These are phyloP conservation scores for Hepsetus odoe DNA, from an alignment of 2,113 vertebrate species.

Conservation along the genomic window DNA sequence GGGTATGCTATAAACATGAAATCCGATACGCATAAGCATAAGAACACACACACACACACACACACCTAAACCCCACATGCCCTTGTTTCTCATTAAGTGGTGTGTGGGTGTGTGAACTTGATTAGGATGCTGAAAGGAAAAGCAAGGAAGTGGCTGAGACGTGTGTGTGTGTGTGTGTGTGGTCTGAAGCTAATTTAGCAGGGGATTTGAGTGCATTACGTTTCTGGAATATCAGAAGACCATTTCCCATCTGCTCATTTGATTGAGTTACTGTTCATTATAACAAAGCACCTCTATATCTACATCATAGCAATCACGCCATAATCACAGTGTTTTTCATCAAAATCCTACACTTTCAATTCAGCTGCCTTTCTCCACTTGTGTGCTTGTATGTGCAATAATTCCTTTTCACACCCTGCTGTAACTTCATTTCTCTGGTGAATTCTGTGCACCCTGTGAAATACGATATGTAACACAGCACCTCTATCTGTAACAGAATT, in stretches of 20 bases:
- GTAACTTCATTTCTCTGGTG: too few relatives aligned
- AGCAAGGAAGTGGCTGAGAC: neutral
- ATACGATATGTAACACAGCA: too few relatives aligned
- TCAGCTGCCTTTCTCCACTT: neutral
- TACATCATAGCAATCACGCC: neutral
- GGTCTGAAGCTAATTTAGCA: slow-evolving; percentile 22
- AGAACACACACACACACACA: neutral
- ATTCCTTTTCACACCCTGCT: neutral
- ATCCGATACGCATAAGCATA: slow-evolving; percentile 4
- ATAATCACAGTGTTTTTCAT: neutral
- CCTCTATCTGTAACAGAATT: too few relatives aligned
- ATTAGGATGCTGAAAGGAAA: slow-evolving; percentile 1
- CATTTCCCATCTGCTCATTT: neutral
- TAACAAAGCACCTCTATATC: neutral
- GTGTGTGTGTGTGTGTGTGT: neutral
- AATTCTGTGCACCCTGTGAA: too few relatives aligned
- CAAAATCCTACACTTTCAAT: neutral
- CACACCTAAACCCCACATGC: slow-evolving; percentile 2
- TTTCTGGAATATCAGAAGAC: slow-evolving; percentile 5
- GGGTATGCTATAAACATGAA: neutral
- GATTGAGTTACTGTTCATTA: neutral
- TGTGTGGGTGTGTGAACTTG: slow-evolving; percentile 15
- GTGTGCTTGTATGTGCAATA: neutral
- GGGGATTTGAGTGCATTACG: slow-evolving; percentile 7
- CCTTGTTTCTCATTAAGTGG: slow-evolving; percentile 25